Evolutionary conservation across 2,888 invertebrate species (phyloP).

Genomic region (Watsonalla binaria): DNA sequence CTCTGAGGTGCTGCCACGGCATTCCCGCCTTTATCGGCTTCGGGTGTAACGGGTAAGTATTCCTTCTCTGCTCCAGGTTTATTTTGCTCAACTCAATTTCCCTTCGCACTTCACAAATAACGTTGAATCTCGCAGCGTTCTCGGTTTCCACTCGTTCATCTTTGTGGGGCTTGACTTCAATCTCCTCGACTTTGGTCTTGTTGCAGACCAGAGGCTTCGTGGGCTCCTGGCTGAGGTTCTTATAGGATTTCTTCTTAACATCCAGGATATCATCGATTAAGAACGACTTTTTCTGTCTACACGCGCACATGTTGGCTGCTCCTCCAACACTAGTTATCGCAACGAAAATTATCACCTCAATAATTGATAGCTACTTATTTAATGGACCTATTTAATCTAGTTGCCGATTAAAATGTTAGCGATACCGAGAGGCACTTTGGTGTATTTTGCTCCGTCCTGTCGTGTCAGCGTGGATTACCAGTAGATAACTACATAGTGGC

Average conservation of each 20-base stretch:
- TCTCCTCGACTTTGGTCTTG: constrained; percentile 5
- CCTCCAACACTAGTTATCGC: constrained; percentile 60
- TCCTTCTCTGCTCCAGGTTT: constrained; percentile 49
- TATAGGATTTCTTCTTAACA: constrained; percentile 46
- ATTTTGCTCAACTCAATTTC: constrained; percentile 42
- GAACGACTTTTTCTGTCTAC: constrained; percentile 65
- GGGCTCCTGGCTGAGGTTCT: constrained; percentile 45
- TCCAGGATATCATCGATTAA: constrained; percentile 67
- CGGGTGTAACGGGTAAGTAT: constrained; percentile 61
- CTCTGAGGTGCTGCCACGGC: constrained; percentile 44
- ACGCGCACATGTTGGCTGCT: constrained; percentile 64
- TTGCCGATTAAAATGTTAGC: constrained; percentile 31
- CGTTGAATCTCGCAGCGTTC: constrained; percentile 27
- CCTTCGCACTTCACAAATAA: constrained; percentile 38
- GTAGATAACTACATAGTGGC: constrained; percentile 13
- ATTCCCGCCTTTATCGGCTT: constrained; percentile 53
- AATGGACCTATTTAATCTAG: constrained; percentile 66
- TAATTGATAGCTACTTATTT: constrained; percentile 76
- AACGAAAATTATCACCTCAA: constrained; percentile 49
- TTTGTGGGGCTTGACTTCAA: not conserved
- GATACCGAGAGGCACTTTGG: constrained; percentile 8
- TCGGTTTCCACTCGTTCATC: constrained; percentile 6
- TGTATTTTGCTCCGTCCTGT: constrained; percentile 2
- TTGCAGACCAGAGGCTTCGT: constrained; percentile 41
- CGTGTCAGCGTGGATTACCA: constrained; percentile 25